Evolutionary conservation across 2,888 invertebrate genomes (phyloP).

Genomic region (Drosophila paranaensis): DNA sequence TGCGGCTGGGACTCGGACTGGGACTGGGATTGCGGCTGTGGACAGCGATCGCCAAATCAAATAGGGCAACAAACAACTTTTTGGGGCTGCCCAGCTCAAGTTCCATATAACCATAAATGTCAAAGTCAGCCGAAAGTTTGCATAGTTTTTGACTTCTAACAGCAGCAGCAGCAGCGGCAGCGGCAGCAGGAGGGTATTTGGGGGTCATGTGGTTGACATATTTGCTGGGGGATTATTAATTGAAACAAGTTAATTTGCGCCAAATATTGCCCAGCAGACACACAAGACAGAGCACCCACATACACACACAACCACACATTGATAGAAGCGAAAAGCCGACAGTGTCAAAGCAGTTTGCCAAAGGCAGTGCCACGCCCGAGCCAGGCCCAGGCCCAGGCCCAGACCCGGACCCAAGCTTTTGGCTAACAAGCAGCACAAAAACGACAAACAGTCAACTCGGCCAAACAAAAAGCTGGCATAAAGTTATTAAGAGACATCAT

Average conservation of each 20-base stretch:
- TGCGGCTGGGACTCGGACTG: too few relatives aligned
- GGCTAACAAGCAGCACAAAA: constrained; percentile 59
- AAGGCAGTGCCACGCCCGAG: constrained; percentile 60
- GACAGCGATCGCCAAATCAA: constrained; percentile 62
- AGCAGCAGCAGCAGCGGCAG: constrained; percentile 38
- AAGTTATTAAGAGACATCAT: constrained; percentile 78
- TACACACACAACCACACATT: constrained; percentile 7
- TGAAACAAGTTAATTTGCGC: constrained; percentile 84
- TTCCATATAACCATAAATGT: constrained; percentile 80
- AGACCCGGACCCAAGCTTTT: constrained; percentile 12
- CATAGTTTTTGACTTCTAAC: constrained; percentile 78
- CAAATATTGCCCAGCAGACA: constrained; percentile 65
- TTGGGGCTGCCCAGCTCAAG: constrained; percentile 18
- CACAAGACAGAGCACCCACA: constrained; percentile 30
- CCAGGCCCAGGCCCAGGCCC: constrained; percentile 3
- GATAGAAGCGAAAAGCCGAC: constrained; percentile 49
- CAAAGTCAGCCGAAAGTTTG: constrained; percentile 80
- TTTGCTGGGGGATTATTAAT: constrained; percentile 84
- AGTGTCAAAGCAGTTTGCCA: constrained; percentile 65
- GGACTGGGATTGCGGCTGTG: background rate
- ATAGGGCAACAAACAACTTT: constrained; percentile 67
- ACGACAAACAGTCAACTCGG: constrained; percentile 61
- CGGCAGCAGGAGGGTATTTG: constrained; percentile 8
- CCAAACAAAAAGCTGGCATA: constrained; percentile 73
- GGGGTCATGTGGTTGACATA: constrained; percentile 80